Conservation (phyloP, 2,888 invertebrate species). For the Thera obeliscata region DNA sequence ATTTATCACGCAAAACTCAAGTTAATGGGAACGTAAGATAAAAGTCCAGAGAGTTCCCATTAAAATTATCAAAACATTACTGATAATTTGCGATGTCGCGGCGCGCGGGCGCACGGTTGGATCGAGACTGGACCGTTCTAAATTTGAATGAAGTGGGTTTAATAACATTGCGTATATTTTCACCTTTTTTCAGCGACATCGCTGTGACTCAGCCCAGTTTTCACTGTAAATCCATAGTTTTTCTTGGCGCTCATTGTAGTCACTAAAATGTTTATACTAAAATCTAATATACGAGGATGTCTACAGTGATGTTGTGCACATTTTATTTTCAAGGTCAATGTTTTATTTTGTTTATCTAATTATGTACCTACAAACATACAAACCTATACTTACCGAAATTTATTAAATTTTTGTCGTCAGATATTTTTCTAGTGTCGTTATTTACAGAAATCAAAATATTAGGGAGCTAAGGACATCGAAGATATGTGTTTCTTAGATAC, state of each 20-base stretch:
- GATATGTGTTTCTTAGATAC: too few relatives aligned
- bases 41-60: slow-evolving; percentile 45
- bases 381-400: too few relatives aligned
- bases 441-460: too few relatives aligned
- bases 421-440: too few relatives aligned
- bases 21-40: not conserved
- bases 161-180: slow-evolving; percentile 80
- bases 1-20: not conserved
- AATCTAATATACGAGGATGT: slow-evolving; percentile 20
- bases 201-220: slow-evolving; percentile 65
- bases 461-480: too few relatives aligned
- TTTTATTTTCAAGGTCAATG: slow-evolving; percentile 16
- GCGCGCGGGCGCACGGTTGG: slow-evolving; percentile 69
- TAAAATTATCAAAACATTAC: slow-evolving; percentile 50
- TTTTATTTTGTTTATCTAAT: not conserved
- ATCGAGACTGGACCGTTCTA: slow-evolving; percentile 78
- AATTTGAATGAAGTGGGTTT: slow-evolving; percentile 80
- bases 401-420: too few relatives aligned
- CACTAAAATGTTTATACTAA: slow-evolving; percentile 25
- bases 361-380: too few relatives aligned
- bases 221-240: slow-evolving; percentile 37
- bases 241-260: slow-evolving; percentile 41
- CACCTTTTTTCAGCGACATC: slow-evolving; percentile 72
- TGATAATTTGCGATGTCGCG: slow-evolving; percentile 52
- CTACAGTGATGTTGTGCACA: not conserved